Evolutionary conservation across 2,888 invertebrate species (phyloP), one percentile per base, ranked within the genome.

Genomic region (Eristalinus sepulchralis): DNA sequence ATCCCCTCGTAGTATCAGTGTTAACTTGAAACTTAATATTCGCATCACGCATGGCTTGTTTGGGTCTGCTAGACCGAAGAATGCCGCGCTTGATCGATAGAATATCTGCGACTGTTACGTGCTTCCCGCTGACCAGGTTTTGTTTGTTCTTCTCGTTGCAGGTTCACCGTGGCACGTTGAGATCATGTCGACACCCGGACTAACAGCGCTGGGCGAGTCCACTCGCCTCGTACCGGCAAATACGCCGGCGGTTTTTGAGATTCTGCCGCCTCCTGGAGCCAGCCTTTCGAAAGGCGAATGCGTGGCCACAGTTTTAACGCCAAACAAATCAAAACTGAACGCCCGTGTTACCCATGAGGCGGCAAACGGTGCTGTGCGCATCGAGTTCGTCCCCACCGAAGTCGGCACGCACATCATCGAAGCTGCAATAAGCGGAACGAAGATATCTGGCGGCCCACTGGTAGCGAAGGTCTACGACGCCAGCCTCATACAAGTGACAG

Each of bases 391-490:
- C 57, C 97, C 98, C 8, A 96, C 95, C 67, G 98, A 98, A 94
- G 98, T 98, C 89, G 98, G 98, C 90, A 98, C 97, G 88, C 98
- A 99, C 93, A 94, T 97, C 86, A 96, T 99, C 90, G 98, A 98
- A 93, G 97, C 98, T 90, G 95, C 95, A 83, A 97, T 98, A 88
- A 97, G 96, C 89, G 98, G 98, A 86, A 96, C 97, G 90, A 97
- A 97, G 93, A 94, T 99, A 89, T 95, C 96, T 88, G 97, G 97
- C 72, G 97, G 97, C 22, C 98, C 98, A 13, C 94, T 98, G 88
- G 95, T 97, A 85, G 98, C 98, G 89, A 98, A 98, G 94, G 98
- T 98, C 63, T 99, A 98, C 93, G 98, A 98, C 92, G 96, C 98
- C 88, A 96, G 97, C 88, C 95, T 98, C 88, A 98, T 99, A 91